These are phyloP conservation scores for Brachystomella parvula DNA, from an alignment of 1,140 invertebrate genomes.

Conservation along the genomic window DNA sequence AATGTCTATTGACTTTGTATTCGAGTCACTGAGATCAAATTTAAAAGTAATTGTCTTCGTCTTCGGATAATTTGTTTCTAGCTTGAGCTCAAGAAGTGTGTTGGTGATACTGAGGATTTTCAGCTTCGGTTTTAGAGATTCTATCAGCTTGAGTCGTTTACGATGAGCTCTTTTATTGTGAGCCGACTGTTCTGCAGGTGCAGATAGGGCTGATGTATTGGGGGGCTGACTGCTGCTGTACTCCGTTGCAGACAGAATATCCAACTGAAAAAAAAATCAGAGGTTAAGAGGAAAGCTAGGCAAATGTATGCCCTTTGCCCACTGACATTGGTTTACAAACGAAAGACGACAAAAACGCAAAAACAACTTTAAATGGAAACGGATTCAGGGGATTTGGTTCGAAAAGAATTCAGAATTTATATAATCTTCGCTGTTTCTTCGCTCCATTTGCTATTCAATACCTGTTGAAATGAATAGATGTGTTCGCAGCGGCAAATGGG, in stretches of 20 bases:
- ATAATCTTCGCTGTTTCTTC: too few species aligned
- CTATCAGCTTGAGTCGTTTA: conserved; percentile 3
- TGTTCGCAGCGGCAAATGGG: too few species aligned
- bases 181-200: not conserved
- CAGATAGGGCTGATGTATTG: not conserved
- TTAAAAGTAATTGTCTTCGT: conserved; percentile 1
- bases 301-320: too few species aligned
- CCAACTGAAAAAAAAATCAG: not conserved
- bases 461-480: too few species aligned
- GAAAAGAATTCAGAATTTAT: too few species aligned
- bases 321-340: too few species aligned
- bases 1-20: conserved; percentile 3
- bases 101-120: not conserved
- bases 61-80: not conserved
- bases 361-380: too few species aligned
- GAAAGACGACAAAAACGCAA: too few species aligned
- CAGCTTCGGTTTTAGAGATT: conserved; percentile 2
- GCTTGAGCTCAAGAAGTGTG: not conserved
- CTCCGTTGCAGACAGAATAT: not conserved
- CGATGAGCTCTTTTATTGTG: conserved; percentile 4
- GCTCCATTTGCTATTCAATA: too few species aligned
- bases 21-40: not conserved
- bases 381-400: too few species aligned
- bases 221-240: not conserved
- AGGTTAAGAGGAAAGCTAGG: too few species aligned